Conservation (phyloP, 2,888 invertebrate genomes). For the Dichetophora obliterata region DNA sequence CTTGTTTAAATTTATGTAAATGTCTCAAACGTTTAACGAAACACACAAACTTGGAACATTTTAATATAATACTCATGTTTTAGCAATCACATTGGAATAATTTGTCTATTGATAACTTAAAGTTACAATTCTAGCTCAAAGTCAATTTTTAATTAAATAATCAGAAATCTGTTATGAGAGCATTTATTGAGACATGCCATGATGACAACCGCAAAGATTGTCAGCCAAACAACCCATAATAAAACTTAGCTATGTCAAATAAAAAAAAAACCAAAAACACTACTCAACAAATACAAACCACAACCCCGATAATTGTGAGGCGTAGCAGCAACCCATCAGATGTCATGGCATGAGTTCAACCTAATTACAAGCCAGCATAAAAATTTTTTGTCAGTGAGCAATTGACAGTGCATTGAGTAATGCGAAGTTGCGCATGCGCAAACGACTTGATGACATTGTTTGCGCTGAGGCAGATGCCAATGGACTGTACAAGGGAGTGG, state of each 20-base stretch:
- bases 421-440: constrained; percentile 34
- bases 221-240: constrained; percentile 3
- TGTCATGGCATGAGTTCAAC: constrained; percentile 19
- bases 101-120: too few relatives aligned
- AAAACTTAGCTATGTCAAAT: background rate
- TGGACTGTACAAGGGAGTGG: background rate
- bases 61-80: too few relatives aligned
- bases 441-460: constrained; percentile 19
- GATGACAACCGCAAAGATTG: constrained; percentile 20
- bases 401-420: constrained; percentile 30
- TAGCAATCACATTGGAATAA: too few relatives aligned
- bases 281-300: background rate
- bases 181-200: constrained; percentile 3
- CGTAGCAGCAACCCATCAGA: constrained; percentile 7
- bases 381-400: constrained; percentile 1
- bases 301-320: constrained; percentile 27
- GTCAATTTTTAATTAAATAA: background rate
- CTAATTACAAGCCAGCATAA: constrained; percentile 14
- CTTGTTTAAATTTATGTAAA: too few relatives aligned
- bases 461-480: background rate
- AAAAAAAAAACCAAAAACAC: background rate
- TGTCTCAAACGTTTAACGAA: too few relatives aligned
- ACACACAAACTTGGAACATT: too few relatives aligned
- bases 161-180: background rate
- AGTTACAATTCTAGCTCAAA: too few relatives aligned